Base-by-base conservation (phyloP, 2,888 invertebrate species). In the Anaspis maculata region DNA sequence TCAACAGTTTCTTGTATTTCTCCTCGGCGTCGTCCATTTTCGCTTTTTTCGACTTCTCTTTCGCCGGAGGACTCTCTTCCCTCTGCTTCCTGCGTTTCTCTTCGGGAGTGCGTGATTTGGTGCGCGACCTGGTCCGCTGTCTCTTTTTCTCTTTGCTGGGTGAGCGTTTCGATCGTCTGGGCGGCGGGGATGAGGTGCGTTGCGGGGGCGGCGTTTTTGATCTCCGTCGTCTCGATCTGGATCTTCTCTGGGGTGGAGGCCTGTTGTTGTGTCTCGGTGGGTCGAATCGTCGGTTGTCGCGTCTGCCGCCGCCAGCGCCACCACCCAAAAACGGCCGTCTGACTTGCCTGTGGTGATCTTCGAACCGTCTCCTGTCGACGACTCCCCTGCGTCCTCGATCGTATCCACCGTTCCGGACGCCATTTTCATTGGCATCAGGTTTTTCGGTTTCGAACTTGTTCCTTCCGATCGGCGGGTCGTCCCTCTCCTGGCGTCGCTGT, bases 1-100 rank as follows among this genome's bases (percentile, higher is more conserved):
- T 54, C 41, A 71, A 52, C 11, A 72, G 56, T 14, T 73, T 56
- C 34, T 50, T 57, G 31, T 54, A 57, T 34, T 57, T 57, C 27
- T 56, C 56, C 34, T 64, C 64, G 0, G 59, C 56, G 10, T 62
- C 61, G 6, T 51, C 59, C 7, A 49, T 32, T 39, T 51, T 54
- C n/a, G n/a, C n/a, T n/a, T n/a, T n/a, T n/a, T n/a, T n/a, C 36
- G 54, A 49, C 2, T 48, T 19, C 21, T 42, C 38, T 27, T 35
- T 44, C 29, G 35, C 5, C 19, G 24, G 7, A 32, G 33, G 5
- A 24, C 12, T 24, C 24, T 24, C 24, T 10, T 36, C 37, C 39
- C 37, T 39, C 3, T 39, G 29, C 13, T 41, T 35, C 19, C 40
- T 42, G n/a, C 11, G 13, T 27, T 15, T 37, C 13, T 42, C 33